Base-by-base conservation (phyloP, 2,797 vertebrate species). In the Emys orbicularis region DNA sequence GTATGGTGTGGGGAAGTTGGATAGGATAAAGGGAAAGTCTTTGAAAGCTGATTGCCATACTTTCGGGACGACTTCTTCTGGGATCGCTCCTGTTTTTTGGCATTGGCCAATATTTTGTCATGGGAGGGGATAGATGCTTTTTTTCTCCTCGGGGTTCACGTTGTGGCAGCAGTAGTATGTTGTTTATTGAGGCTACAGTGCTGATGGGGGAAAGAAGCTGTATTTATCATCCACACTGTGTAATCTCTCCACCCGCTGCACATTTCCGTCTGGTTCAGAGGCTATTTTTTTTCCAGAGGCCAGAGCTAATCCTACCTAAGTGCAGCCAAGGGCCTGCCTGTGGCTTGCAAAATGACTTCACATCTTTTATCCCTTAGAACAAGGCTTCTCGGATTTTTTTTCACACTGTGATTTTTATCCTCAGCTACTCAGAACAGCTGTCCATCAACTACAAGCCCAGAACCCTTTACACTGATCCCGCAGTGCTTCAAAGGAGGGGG, bases 331-430 rank as follows among this genome's bases (percentile, higher is more conserved):
- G 34, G 16, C 61, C 61, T n/a, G 13, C 59, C 59, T 61, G 12
- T 6, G 31, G 59, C 59, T 61, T 61, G 34, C 16, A n/a, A n/a
- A 65, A 65, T n/a, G 34, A 25, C 12, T 74, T 44, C 41, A 12
- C 10, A 5, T 90, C 65, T 89, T 95, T 92, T 61, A 87, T 88
- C 88, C 86, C 11, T 92, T 85, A 82, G 79, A 95, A 95, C 27
- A 50, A 82, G 77, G 3, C 27, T 91, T 25, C 41, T 5, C 27
- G 77, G 84, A n/a, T 57, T 94, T 95, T 94, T 87, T 50, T 90
- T 3, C 84, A 5, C 5, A 5, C 84, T 91, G 86, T 81, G 93
- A 96, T 93, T 54, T 95, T 91, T 94, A 92, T 77, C 92, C 61
- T 13, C 79, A 52, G 84, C 41, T 84, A 29, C 57, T 88, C 86